Conservation (phyloP, 2,797 vertebrate genomes). For the Chloroceryle inda region DNA sequence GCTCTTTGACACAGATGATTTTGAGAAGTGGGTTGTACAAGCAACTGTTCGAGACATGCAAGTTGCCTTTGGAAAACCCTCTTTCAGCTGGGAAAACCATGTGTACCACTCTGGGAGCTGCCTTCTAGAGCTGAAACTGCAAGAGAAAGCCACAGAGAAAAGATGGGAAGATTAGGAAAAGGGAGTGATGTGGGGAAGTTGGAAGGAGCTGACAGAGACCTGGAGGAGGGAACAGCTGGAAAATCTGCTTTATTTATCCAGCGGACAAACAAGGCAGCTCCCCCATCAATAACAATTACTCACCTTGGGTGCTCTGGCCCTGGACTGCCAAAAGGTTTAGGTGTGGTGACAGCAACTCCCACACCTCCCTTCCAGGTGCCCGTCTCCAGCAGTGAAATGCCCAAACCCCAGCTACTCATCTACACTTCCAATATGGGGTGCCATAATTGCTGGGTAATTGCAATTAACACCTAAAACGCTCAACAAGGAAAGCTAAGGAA, state of each 20-base stretch:
- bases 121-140: not conserved
- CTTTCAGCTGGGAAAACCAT: no score
- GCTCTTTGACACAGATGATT: not conserved
- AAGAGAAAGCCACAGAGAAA: not conserved
- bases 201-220: not conserved
- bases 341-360: slow-evolving; percentile 16
- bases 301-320: not conserved
- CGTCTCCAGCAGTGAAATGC: not conserved
- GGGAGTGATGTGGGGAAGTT: not conserved
- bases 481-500: not conserved
- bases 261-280: not conserved
- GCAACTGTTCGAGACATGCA: not conserved
- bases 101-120: not conserved
- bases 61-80: not conserved
- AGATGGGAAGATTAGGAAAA: not conserved
- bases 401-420: not conserved
- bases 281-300: slow-evolving; percentile 11
- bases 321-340: not conserved
- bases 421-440: not conserved
- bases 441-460: not conserved
- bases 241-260: slow-evolving; percentile 36
- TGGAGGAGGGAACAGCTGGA: not conserved
- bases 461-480: not conserved
- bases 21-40: not conserved
- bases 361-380: not conserved